A percentile compares a stretch with the other conserved stretches of the same genome.
Conservation (phyloP, 2,797 vertebrate genomes). For the Borostomias antarcticus region DNA sequence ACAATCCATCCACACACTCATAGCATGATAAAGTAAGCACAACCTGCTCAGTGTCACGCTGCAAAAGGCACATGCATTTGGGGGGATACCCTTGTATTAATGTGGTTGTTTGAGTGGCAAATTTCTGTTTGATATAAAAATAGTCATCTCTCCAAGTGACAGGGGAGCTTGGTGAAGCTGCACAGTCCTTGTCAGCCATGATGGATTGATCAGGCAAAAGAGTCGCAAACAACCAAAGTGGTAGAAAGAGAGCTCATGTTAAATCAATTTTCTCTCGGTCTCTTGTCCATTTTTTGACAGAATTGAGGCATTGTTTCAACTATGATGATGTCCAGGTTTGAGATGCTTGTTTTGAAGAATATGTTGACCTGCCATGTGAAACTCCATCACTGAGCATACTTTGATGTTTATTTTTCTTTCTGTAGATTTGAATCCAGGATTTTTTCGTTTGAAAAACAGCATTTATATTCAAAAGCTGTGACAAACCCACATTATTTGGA, state of each 20-base stretch:
- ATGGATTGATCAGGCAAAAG: slow-evolving; percentile 73
- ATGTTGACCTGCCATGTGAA: slow-evolving; percentile 31
- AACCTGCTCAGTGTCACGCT: slow-evolving; percentile 44
- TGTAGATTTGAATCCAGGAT: not conserved
- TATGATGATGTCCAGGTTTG: slow-evolving; percentile 20
- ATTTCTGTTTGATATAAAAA: slow-evolving; percentile 74
- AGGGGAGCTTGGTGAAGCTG: slow-evolving; percentile 43
- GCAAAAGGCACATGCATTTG: slow-evolving; percentile 58
- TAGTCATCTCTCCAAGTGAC: slow-evolving; percentile 44
- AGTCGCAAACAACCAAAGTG: slow-evolving; percentile 50
- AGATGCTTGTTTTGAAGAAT: not conserved
- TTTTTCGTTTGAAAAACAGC: not conserved
- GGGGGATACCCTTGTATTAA: slow-evolving; percentile 48
- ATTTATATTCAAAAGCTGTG: no score
- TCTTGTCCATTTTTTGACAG: not conserved
- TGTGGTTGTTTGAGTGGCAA: slow-evolving; percentile 66
- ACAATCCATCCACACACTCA: slow-evolving; percentile 63
- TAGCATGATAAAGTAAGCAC: slow-evolving; percentile 64
- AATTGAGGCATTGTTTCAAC: slow-evolving; percentile 20
- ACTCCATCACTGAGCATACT: slow-evolving; percentile 1
- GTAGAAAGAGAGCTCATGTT: slow-evolving; percentile 42
- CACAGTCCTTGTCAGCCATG: slow-evolving; percentile 60
- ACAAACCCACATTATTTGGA: no score
- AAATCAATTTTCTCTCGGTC: slow-evolving; percentile 38
- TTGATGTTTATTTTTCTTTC: not conserved